phyloP scores from a whole-genome alignment of 2,797 vertebrate genomes.

The Tragopan temminckii region DNA sequence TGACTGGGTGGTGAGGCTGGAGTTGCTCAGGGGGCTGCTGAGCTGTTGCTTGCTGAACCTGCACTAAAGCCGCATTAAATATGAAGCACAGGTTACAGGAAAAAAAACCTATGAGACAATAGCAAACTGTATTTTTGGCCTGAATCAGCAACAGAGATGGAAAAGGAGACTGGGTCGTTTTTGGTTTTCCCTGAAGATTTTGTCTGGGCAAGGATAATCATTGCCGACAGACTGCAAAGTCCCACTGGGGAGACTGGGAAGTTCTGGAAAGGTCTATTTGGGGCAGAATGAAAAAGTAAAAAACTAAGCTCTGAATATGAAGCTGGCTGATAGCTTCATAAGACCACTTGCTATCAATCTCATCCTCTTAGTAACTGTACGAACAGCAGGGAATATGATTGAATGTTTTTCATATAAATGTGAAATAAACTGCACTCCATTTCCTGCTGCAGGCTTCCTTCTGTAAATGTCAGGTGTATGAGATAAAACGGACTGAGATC shows the following conservation, averaged over 20 bases:
- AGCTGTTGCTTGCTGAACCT: neutral
- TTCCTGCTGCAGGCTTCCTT: constrained; percentile 32
- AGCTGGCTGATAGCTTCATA: constrained; percentile 20
- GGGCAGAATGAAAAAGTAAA: constrained; percentile 20
- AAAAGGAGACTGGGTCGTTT: neutral
- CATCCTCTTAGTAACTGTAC: constrained; percentile 47
- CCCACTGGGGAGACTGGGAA: neutral
- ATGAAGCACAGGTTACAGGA: neutral
- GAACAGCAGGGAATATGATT: constrained; percentile 48
- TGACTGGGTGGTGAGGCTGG: neutral
- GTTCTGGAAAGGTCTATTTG: neutral
- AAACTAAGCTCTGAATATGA: constrained; percentile 35
- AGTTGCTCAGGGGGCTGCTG: neutral
- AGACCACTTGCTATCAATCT: constrained; percentile 59
- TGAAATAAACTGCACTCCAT: constrained; percentile 33
- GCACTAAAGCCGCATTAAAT: neutral
- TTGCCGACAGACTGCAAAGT: constrained; percentile 33
- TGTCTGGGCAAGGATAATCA: neutral
- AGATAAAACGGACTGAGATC: constrained; percentile 10
- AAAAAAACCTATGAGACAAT: neutral
- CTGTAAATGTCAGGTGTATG: constrained; percentile 45
- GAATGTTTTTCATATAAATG: constrained; percentile 53
- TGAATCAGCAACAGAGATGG: neutral
- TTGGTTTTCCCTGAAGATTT: neutral
- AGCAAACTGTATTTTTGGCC: constrained; percentile 19